Conservation (phyloP, 1,140 invertebrate species). For the Callitettix versicolor region DNA sequence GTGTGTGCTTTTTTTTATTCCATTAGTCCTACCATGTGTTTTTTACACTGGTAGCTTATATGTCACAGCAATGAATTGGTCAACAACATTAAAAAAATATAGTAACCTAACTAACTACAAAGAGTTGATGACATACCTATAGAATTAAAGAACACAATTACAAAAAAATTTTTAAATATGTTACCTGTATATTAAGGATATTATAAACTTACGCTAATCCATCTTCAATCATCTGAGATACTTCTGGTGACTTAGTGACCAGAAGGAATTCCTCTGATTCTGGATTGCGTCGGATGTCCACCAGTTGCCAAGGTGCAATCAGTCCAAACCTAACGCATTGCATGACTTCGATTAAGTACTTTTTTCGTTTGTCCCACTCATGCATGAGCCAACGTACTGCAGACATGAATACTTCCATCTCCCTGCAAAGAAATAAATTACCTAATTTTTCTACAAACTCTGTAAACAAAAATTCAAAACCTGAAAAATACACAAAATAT, state of each 20-base stretch:
- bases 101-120: no score
- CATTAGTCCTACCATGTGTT: no score
- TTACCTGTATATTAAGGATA: neutral
- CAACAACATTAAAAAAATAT: no score
- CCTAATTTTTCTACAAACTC: no score
- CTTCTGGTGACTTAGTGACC: conserved; percentile 47
- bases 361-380: conserved; percentile 47
- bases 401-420: conserved; percentile 65
- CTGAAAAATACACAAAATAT: no score
- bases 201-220: conserved; percentile 47
- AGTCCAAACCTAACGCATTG: conserved; percentile 54
- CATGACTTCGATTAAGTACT: conserved; percentile 43
- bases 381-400: conserved; percentile 59
- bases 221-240: conserved; percentile 60
- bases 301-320: conserved; percentile 58
- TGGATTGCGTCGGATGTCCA: conserved; percentile 55
- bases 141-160: no score
- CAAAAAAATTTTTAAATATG: no score
- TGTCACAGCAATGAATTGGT: no score
- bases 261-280: conserved; percentile 56
- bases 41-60: no score
- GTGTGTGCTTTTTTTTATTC: no score
- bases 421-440: conserved; percentile 41
- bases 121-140: no score
- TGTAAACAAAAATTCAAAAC: no score